Base-by-base conservation (phyloP, 2,888 invertebrate species). In the Isotomurus palustris region DNA sequence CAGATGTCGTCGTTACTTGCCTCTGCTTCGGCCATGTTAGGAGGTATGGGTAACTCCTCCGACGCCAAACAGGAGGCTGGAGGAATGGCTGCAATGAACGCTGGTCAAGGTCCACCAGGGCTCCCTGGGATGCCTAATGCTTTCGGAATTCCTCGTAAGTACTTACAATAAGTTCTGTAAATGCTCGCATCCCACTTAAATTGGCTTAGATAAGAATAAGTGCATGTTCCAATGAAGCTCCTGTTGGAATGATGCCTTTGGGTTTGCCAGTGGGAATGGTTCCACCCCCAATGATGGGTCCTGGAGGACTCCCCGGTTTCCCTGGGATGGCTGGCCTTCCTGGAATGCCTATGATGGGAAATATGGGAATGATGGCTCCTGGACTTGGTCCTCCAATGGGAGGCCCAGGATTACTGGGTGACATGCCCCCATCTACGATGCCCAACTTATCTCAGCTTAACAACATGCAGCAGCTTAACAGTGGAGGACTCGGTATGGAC, bases 61-160 rank as follows among this genome's bases (percentile, higher is more conserved):
- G 64, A 67, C 28, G 51, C 57, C 10, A 56, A 62, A 22, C 36
- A 54, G 40, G 65, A 58, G n/a, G 36, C 56, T 22, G 36, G 27
- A 21, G 41, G 47, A 22, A 38, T 54, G 29, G 40, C 38, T 35
- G 40, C 25, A 52, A 47, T 27, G 56, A 47, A 28, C 40, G 49
- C 6, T 56, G 53, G 3, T 59, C 48, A 43, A 45, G 55, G 32
- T 36, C 48, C 38, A 35, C 64, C 55, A 6, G 45, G 35, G 27
- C 58, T 53, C 21, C 53, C 49, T 38, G 45, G 29, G 22, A 53
- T 53, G 38, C 49, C 53, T 27, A 40, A 47, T 19, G 17, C 58
- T n/a, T 69, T 68, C 60, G 66, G 65, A 58, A 58, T 70, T 60
- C 64, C 64, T 29, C 68, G 69, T 69, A 58, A 58, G 67, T 22